phyloP scores from a whole-genome alignment of 2,113 vertebrate species.

The Ibidorhyncha struthersii region DNA sequence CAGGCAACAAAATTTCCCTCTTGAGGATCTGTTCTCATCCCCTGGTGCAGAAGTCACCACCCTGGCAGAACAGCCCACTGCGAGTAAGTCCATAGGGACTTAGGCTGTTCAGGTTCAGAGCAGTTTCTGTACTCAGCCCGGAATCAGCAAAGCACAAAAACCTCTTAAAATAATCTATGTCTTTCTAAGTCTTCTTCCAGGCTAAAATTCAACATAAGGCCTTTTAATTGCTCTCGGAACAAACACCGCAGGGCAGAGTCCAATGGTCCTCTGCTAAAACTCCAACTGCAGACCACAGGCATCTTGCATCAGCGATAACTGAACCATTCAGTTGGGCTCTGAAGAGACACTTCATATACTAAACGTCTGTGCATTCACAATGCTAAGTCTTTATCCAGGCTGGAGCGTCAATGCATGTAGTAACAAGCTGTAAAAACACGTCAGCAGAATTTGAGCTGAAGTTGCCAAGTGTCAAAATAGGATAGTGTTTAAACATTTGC shows the following conservation, averaged over 20 bases:
- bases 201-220: background rate
- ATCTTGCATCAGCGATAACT: background rate
- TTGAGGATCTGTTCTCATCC: background rate
- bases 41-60: background rate
- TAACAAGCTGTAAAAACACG: slow-evolving; percentile 43
- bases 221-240: background rate
- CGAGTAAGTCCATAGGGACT: background rate
- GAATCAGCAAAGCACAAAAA: background rate
- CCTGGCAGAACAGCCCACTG: background rate
- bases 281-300: background rate
- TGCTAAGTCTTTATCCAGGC: background rate
- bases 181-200: background rate
- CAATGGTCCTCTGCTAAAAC: background rate
- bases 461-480: slow-evolving; percentile 50
- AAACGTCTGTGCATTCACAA: background rate
- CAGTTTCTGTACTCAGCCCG: background rate
- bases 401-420: background rate
- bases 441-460: slow-evolving; percentile 20
- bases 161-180: background rate
- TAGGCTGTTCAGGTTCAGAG: background rate
- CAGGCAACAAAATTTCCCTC: background rate
- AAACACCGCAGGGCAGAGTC: background rate
- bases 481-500: background rate
- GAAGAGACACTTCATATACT: background rate
- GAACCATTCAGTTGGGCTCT: background rate